Base-by-base conservation (phyloP, 1,140 invertebrate species). In the Cyclargus thomasi region DNA sequence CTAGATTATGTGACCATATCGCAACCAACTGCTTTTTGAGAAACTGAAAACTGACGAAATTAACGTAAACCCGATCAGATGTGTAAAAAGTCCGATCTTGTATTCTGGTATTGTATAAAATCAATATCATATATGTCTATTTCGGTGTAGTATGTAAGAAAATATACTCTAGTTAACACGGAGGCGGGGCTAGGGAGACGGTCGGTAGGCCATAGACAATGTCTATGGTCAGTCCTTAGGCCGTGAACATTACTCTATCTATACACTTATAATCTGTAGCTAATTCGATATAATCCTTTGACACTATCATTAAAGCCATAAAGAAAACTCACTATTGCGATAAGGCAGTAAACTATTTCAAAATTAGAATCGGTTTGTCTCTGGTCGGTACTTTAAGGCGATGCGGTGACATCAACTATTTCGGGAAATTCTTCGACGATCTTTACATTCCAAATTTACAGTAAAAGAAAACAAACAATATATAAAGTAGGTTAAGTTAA, bases 31-130 rank as follows among this genome's bases (percentile, higher is more conserved):
- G 87, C 65, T 79, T 88, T 81, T 82, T 75, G 69, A 78, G 71
- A 73, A 76, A 82, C 69, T 59, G 63, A 83, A 76, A 65, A 64
- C 78, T 69, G 77, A 80, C 75, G 68, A 88, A 80, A 62, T 53
- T 68, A 85, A 85, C 67, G 53, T 36, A 82, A 85, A 80, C 75
- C 70, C 79, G 79, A 76, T 86, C 82, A 82, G 82, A 82, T 85
- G 78, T 89, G 88, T 90, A 90, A 90, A 90, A 90, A 88, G 88
- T 88, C 81, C 72, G 88, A 90, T 90, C 88, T 90, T 90, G 88
- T 90, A 90, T 88, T 90, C 88, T 90, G 88, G 88, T 81, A 86
- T 90, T 88, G 87, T 83, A 76, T 85, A 83, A 90, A 90, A 84
- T 87, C 74, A 88, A 88, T 88, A 83, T 83, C 64, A 82, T 85